Evolutionary conservation across 1,140 invertebrate species (phyloP), one percentile per base, ranked within the genome.

Genomic region (Meloidogyne floridensis): DNA sequence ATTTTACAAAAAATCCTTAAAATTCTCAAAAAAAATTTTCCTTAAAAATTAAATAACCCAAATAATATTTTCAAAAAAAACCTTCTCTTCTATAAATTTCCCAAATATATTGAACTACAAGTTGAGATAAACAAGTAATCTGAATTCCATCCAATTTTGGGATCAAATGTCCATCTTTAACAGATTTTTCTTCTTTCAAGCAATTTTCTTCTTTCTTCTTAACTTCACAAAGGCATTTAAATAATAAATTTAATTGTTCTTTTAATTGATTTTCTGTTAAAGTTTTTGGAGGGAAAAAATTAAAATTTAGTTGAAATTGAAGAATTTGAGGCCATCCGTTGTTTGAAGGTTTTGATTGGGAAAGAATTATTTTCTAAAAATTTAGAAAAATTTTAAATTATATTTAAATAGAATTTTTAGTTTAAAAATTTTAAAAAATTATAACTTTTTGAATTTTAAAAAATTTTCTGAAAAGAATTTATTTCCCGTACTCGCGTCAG

Each of bases 71-170:
- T 32, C 32, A 65, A 15, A 18, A 65, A n/a, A 65, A 65, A 65
- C 59, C 59, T 65, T 65, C 7, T 65, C 59, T 65, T 65, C 59
- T 65, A 65, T 65, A 65, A n/a, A 65, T 65, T 65, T 65, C 59
- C 59, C 59, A 65, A 15, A 65, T 65, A 65, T 65, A 65, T 65
- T 65, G 59, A 65, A 65, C 59, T 2, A 65, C n/a, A 65, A 65
- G 59, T 65, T 65, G 59, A 65, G 59, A 18, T 8, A 65, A 65
- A 65, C 59, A n/a, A 65, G 59, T 65, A 18, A 18, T 65, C 7
- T 65, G 59, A 0, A 65, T 15, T n/a, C 59, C 59, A 65, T 65
- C 59, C n/a, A 65, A 15, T 65, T 65, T 3, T 65, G 59, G 59
- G n/a, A 65, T 5, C 7, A n/a, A n/a, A 65, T 65, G 59, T 11